Evolutionary conservation across 92 coral and sea anemone genomes (phyloP).

Genomic region (Galaxea fascicularis): DNA sequence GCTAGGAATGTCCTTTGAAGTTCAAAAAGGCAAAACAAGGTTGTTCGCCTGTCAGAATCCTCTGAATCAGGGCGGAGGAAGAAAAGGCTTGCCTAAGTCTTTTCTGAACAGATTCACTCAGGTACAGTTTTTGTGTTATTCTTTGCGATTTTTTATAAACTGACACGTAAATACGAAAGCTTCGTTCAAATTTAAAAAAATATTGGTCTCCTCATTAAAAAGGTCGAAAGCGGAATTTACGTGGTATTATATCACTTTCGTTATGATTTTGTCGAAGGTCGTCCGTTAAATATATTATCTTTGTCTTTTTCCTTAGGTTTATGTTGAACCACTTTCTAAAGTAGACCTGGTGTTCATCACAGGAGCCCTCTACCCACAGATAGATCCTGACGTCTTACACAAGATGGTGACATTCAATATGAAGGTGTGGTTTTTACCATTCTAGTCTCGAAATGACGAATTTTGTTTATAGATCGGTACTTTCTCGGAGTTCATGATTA

Average conservation of each 20-base stretch:
- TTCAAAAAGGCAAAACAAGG: slow-evolving; percentile 82
- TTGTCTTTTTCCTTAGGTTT: slow-evolving; percentile 69
- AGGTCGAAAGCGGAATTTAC: no score
- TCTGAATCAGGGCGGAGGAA: slow-evolving; percentile 96
- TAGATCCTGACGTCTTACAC: slow-evolving; percentile 68
- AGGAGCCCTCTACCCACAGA: slow-evolving; percentile 80
- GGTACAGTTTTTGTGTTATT: slow-evolving; percentile 40
- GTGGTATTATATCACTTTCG: not conserved
- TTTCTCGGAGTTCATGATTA: no score
- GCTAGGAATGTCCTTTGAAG: slow-evolving; percentile 91
- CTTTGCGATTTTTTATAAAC: no score
- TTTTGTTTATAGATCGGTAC: not conserved
- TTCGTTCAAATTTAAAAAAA: no score
- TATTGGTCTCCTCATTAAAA: no score
- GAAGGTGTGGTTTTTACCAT: slow-evolving; percentile 53
- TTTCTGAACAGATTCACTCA: slow-evolving; percentile 96
- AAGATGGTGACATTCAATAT: slow-evolving; percentile 88
- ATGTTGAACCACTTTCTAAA: slow-evolving; percentile 86
- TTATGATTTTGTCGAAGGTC: not conserved
- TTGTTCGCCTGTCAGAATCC: slow-evolving; percentile 99
- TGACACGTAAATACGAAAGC: no score
- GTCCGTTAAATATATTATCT: not conserved
- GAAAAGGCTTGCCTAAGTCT: slow-evolving; percentile 97
- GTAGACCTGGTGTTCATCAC: slow-evolving; percentile 90
- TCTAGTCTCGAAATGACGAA: not conserved